Base-by-base conservation (phyloP, 2,888 invertebrate species). In the Notodonta ziczac region DNA sequence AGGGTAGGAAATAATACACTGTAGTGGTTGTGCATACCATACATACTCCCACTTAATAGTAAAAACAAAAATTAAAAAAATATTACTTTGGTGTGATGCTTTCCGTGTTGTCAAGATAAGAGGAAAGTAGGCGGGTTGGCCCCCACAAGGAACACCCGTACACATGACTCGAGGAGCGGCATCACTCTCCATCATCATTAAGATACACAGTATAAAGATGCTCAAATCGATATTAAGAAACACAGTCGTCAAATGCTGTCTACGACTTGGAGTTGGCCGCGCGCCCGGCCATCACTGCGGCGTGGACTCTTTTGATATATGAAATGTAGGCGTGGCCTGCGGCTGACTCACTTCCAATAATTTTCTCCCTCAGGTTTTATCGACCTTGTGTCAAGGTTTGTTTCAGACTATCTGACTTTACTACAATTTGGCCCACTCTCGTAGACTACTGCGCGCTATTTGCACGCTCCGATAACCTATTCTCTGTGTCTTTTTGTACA, bases 261-360 rank as follows among this genome's bases (percentile, higher is more conserved):
- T 48, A 39, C 54, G 54, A 39, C n/a, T 54, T 51, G n/a, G 35
- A 58, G 32, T 58, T 48, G 40, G 52, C 14, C 8, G 42, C 13
- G 54, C 39, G 54, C 54, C 54, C 39, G n/a, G 54, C 35, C 54
- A 14, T 54, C 54, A 54, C 54, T 54, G 54, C 54, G 54, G 39
- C 39, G 39, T 39, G 39, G 54, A 14, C 7, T 39, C 39, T 54
- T 35, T 54, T 54, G 39, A 54, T 54, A 54, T 39, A 54, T 14
- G 39, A 9, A 39, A n/a, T 8, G 54, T n/a, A 54, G 54, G 54
- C 54, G 54, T 54, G 54, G 54, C 39, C 14, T 14, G 39, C 14
- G 54, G 54, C 54, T 54, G 54, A 54, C 39, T 54, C 54, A 54
- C 54, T 54, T 39, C 54, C 35, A 54, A 53, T 53, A 39, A 54